These are phyloP conservation scores for Phymatocera aterrima DNA, from an alignment of 2,888 invertebrate genomes.

Conservation along the genomic window DNA sequence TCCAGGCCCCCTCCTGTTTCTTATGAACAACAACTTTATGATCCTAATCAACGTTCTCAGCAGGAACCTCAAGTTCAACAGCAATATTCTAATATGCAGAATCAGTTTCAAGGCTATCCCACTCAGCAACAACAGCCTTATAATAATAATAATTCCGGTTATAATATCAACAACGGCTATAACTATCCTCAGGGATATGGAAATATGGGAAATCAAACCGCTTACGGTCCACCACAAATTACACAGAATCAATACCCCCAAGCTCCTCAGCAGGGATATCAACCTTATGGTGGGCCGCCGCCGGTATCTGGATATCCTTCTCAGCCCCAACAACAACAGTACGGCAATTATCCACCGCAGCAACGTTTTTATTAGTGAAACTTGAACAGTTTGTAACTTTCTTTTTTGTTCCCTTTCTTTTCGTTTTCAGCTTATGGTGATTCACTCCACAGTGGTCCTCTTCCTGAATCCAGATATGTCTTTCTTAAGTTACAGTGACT, in stretches of 20 bases:
- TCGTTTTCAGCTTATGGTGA: no score
- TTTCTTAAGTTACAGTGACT: slow-evolving; percentile 15
- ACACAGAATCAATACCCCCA: slow-evolving; percentile 60
- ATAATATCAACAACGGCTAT: slow-evolving; percentile 68
- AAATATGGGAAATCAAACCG: slow-evolving; percentile 58
- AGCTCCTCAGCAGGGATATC: slow-evolving; percentile 57
- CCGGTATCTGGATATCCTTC: slow-evolving; percentile 60
- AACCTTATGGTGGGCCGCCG: slow-evolving; percentile 60
- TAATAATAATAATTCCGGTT: slow-evolving; percentile 58
- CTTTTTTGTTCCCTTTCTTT: no score
- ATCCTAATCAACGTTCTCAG: slow-evolving; percentile 48
- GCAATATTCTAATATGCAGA: slow-evolving; percentile 49
- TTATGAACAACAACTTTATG: slow-evolving; percentile 61
- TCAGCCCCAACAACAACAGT: slow-evolving; percentile 62
- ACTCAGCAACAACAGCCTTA: slow-evolving; percentile 56
- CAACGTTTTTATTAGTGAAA: slow-evolving; percentile 65
- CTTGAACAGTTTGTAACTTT: background rate
- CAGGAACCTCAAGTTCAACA: slow-evolving; percentile 38
- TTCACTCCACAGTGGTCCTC: no score
- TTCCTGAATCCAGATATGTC: background rate
- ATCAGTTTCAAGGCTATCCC: slow-evolving; percentile 63
- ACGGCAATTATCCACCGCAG: slow-evolving; percentile 67
- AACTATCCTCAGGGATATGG: slow-evolving; percentile 65
- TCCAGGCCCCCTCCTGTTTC: slow-evolving; percentile 50
- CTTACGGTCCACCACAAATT: slow-evolving; percentile 49